Evolutionary conservation across 92 coral and sea anemone species (phyloP), one percentile per base, ranked within the genome.

Genomic region (Siderastrea siderea): DNA sequence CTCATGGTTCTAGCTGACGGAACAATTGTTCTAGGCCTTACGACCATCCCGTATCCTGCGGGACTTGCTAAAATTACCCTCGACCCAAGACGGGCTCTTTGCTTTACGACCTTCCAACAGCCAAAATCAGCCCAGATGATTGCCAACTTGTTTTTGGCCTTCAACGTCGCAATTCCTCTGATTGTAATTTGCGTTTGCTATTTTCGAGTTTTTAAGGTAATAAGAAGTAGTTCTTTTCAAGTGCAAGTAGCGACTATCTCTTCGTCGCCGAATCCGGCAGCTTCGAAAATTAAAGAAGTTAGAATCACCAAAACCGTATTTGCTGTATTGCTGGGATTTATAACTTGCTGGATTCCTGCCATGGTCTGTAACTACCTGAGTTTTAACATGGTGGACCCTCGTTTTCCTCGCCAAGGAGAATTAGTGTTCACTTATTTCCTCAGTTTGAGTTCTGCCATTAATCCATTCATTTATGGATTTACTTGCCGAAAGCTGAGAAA

Each of bases 311-410:
- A 81, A 47, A 91, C 91, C 8, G 75, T 91, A 1, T 86, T 91
- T 60, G 87, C 88, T 44, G 91, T 91, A 7, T 59, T 91, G 47
- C 19, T 91, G 8, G 87, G 90, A 4, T 91, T 86, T 57, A 47
- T 86, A 15, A 47, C 60, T 10, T 91, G 94, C 63, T 86, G 88
- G 91, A 86, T 91, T 44, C 94, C 91, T 7, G 66, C 69, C 44
- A 48, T 86, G 1, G 53, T 91, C 14, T 75, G 84, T 60, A 81
- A 83, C 61, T 3, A 83, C 43, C 72, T 83, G 10, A 83, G 79
- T 26, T 83, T 58, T 72, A 72, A 58, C 71, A 72, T 83, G 87
- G 54, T 48, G 47, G 13, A 83, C 12, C 87, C 87, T 59, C 79
- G 79, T 6, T 83, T 82, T 71, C 86, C 86, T 57, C 78, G 86